A percentile compares a stretch with the other conserved stretches of the same genome.
phyloP scores from a whole-genome alignment of 2,888 invertebrate species.

The Parthenolecanium corni region DNA sequence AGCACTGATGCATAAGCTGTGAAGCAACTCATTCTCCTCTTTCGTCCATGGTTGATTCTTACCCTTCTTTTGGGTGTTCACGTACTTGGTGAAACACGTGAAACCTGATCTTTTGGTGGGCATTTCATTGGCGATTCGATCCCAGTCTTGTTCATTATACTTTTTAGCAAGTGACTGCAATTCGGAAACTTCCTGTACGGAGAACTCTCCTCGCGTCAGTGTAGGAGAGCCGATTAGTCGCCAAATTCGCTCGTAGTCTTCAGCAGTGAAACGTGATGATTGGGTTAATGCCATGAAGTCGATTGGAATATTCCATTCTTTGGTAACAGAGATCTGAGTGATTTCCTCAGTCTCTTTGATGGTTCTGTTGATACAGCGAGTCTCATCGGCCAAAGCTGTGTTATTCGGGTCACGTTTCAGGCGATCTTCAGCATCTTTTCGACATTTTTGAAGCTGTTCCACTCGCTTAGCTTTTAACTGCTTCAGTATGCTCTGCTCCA shows the following conservation, averaged over 20 bases:
- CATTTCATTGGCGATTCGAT: constrained; percentile 7
- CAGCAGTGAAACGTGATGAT: background rate
- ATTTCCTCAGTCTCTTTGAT: background rate
- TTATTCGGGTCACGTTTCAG: background rate
- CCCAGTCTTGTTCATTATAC: constrained; percentile 14
- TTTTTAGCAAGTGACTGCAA: background rate
- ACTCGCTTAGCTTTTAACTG: constrained; percentile 13
- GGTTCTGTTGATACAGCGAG: background rate
- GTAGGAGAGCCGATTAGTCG: constrained; percentile 35
- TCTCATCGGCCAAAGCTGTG: background rate
- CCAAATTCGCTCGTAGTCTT: constrained; percentile 21
- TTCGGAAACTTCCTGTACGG: background rate
- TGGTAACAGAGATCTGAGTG: background rate
- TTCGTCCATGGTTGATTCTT: constrained; percentile 6
- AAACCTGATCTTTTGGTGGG: constrained; percentile 8
- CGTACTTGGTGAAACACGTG: constrained; percentile 13
- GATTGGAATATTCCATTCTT: constrained; percentile 4
- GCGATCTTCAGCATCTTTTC: background rate
- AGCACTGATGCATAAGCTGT: background rate
- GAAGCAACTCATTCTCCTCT: constrained; percentile 18
- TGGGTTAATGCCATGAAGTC: background rate
- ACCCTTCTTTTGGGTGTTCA: background rate
- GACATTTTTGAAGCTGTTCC: constrained; percentile 1
- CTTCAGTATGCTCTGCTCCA: background rate
- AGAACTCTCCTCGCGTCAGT: background rate